These are phyloP conservation scores for Microcebus lehilahytsara DNA, from an alignment of 2,113 vertebrate genomes.

Conservation along the genomic window DNA sequence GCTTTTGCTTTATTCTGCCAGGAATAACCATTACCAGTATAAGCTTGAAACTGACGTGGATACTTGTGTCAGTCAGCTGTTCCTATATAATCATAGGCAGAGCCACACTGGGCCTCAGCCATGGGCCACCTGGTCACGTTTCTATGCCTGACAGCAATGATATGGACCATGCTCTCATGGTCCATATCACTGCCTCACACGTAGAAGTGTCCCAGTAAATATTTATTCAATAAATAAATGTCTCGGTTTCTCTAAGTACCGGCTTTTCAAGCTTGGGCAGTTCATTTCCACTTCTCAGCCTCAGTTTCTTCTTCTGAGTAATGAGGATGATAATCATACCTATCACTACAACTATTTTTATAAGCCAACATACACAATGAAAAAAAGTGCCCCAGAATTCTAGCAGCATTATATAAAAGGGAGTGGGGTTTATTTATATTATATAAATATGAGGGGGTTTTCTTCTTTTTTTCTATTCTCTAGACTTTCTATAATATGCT, in stretches of 20 bases:
- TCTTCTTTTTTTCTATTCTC: neutral
- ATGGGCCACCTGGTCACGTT: neutral
- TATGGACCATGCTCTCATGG: neutral
- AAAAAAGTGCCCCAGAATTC: neutral
- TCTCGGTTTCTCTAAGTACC: neutral
- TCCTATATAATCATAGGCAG: neutral
- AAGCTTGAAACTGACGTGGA: neutral
- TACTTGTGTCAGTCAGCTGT: neutral
- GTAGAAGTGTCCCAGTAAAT: neutral
- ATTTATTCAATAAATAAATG: neutral
- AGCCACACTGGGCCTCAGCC: neutral
- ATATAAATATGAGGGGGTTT: neutral
- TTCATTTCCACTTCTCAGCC: neutral
- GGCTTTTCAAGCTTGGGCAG: neutral
- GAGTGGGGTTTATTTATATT: neutral
- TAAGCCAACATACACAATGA: neutral
- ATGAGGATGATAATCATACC: neutral
- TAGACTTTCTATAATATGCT: neutral
- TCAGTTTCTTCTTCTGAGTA: constrained; percentile 28
- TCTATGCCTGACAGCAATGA: neutral
- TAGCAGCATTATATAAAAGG: neutral
- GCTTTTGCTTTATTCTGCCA: constrained; percentile 4
- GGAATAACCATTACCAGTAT: neutral
- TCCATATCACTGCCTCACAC: neutral
- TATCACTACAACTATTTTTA: neutral